Base-by-base conservation (phyloP, 2,888 invertebrate genomes). In the Caenorhabditis panamensis region DNA sequence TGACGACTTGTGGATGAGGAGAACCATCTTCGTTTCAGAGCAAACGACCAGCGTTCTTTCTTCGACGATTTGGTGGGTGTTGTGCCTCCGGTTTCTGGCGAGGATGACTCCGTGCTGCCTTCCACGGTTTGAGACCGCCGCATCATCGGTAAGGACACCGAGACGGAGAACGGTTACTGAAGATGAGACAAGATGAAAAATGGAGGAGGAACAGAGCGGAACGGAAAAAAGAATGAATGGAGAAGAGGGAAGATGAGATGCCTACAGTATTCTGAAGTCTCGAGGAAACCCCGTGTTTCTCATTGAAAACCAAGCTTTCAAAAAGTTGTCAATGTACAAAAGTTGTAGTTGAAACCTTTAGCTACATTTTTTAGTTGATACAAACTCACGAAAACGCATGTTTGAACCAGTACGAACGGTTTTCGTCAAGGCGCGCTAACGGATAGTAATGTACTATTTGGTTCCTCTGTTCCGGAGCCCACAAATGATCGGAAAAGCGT, bases 31-130 rank as follows among this genome's bases (percentile, higher is more conserved):
- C 84, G 77, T 71, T 85, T 85, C 37, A 88, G 66, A 18, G 88
- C 88, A 69, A 87, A 88, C 44, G 84, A 84, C 88, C 88, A 88
- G n/a, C 86, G 73, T 73, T 88, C 87, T 41, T 84, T 84, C 31
- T 83, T 84, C 31, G 85, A 82, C 24, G 85, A 85, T 41, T 58
- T 51, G 6, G 83, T 71, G 3, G 84, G 49, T 24, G 71, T 83
- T 13, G 66, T 24, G 13, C 62, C 61, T n/a, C n/a, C n/a, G 18
- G 63, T 69, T 36, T 58, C 66, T 16, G 76, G 58, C 3, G 61
- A 22, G 31, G 72, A 58, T 13, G 64, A 54, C 51, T 84, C 75
- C 6, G 79, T 76, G 44, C 76, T 73, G 44, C 84, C 82, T 54
- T 78, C 78, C 44, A 82, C 82, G 41, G 85, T 85, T 63, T 84